Conservation (phyloP, 2,888 invertebrate genomes). For the Himalopsyche kuldschensis region DNA sequence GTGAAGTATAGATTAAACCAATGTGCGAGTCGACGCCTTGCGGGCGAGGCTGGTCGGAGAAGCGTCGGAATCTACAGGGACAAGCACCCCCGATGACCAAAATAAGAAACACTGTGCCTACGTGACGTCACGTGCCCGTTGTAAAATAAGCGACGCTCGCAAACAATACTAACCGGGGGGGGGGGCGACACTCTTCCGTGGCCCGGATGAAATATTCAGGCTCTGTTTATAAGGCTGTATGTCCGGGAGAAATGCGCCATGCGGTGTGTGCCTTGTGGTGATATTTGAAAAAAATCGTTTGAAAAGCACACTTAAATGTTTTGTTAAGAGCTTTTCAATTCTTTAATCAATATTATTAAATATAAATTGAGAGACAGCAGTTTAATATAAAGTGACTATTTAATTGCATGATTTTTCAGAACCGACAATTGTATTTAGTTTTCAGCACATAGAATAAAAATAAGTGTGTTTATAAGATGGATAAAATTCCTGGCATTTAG, state of each 20-base stretch:
- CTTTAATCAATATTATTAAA: too few relatives aligned
- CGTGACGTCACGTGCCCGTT: constrained; percentile 30
- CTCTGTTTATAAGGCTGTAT: neutral
- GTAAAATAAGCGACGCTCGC: constrained; percentile 18
- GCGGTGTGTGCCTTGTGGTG: neutral
- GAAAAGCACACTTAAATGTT: too few relatives aligned
- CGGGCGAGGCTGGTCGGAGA: neutral
- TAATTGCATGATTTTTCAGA: too few relatives aligned
- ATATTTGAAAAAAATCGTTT: neutral
- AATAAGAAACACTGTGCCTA: constrained; percentile 8
- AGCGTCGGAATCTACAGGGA: neutral
- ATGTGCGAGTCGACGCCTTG: neutral
- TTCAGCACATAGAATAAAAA: too few relatives aligned
- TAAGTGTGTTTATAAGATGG: too few relatives aligned
- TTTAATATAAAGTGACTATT: too few relatives aligned
- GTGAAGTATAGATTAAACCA: neutral
- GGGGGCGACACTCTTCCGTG: neutral
- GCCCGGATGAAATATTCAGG: neutral
- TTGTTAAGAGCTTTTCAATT: too few relatives aligned
- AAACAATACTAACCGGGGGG: constrained; percentile 6
- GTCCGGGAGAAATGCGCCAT: neutral
- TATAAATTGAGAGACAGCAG: too few relatives aligned
- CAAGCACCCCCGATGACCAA: neutral
- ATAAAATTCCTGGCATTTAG: too few relatives aligned
- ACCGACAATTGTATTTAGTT: too few relatives aligned